Conservation (phyloP, 2,113 vertebrate genomes). For the Candoia aspera region DNA sequence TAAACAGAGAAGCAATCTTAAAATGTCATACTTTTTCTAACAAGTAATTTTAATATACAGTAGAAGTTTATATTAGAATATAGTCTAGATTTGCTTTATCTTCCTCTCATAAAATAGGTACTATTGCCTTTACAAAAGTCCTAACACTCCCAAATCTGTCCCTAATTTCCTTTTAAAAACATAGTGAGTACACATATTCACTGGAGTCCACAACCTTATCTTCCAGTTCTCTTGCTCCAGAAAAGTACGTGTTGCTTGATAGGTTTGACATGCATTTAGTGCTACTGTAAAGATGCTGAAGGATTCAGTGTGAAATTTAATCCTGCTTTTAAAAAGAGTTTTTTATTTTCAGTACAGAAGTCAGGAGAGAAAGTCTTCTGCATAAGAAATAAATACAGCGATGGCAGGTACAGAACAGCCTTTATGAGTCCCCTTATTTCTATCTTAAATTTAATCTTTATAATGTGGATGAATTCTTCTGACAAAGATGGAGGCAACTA, state of each 20-base stretch:
- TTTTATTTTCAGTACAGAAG: neutral
- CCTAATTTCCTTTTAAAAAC: neutral
- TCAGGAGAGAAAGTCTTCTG: neutral
- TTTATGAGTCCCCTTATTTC: neutral
- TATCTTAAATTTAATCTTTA: neutral
- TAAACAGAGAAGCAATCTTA: neutral
- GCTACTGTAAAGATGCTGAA: too few relatives aligned
- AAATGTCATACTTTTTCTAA: neutral
- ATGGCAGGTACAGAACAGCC: neutral
- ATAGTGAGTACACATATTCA: neutral
- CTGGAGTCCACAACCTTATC: neutral
- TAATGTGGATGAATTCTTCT: neutral
- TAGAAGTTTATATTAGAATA: neutral
- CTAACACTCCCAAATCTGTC: neutral
- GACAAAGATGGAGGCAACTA: neutral
- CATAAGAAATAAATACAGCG: neutral
- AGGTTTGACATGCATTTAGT: neutral
- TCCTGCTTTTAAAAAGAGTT: neutral
- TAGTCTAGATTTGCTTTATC: neutral
- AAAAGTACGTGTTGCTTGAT: neutral
- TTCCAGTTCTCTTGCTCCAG: neutral
- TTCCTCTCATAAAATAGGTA: conserved; percentile 14
- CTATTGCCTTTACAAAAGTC: neutral
- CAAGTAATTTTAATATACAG: neutral
- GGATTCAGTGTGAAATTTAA: neutral